Conservation (phyloP, 1,140 invertebrate genomes). For the Drosophila paulistorum region DNA sequence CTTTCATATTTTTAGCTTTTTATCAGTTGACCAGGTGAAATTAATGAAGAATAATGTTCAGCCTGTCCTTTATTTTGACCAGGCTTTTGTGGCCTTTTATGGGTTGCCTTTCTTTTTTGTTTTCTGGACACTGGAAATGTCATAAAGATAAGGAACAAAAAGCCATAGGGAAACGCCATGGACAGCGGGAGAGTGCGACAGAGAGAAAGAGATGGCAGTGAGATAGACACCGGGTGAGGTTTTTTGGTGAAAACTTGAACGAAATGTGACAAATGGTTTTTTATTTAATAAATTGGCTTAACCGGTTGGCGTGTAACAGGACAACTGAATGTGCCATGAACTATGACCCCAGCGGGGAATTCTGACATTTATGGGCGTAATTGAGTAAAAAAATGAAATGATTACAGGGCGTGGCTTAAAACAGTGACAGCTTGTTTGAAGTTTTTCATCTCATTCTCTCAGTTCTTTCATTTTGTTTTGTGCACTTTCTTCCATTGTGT, state of each 20-base stretch:
- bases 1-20: slow-evolving; percentile 31
- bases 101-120: slow-evolving; percentile 37
- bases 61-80: slow-evolving; percentile 54
- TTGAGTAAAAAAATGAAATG: slow-evolving; percentile 63
- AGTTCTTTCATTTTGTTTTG: background rate
- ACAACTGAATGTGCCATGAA: slow-evolving; percentile 25
- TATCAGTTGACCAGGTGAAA: slow-evolving; percentile 71
- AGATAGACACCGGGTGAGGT: background rate
- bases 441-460: slow-evolving; percentile 14
- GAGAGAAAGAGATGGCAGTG: background rate
- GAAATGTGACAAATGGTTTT: slow-evolving; percentile 79
- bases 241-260: slow-evolving; percentile 64
- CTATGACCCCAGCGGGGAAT: slow-evolving; percentile 3
- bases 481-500: background rate
- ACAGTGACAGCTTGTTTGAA: slow-evolving; percentile 32
- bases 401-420: slow-evolving; percentile 44
- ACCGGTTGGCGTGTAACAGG: slow-evolving; percentile 54
- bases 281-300: slow-evolving; percentile 80
- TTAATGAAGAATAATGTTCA: slow-evolving; percentile 71
- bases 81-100: slow-evolving; percentile 22
- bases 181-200: background rate
- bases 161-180: slow-evolving; percentile 4
- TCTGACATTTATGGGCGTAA: slow-evolving; percentile 63
- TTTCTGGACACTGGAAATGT: slow-evolving; percentile 50
- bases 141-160: slow-evolving; percentile 67